Base-by-base conservation (phyloP, 2,888 invertebrate genomes). In the Agrotis segetum region DNA sequence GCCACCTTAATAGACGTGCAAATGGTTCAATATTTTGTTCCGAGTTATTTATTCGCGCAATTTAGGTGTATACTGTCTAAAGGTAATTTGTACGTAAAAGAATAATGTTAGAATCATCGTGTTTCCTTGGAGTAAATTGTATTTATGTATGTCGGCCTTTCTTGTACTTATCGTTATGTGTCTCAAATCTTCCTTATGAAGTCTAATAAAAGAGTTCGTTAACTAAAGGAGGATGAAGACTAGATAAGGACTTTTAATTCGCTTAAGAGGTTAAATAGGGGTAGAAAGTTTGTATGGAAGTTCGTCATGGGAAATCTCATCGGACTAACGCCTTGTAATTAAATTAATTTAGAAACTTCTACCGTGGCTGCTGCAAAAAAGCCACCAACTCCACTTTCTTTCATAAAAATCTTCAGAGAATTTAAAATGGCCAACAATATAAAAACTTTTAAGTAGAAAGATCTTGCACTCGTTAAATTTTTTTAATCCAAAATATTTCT, bases 21-120 rank as follows among this genome's bases (percentile, higher is more conserved):
- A 78, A 76, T 70, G 60, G 59, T 64, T 58, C 14, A 56, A 62
- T 56, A 34, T 77, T 71, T 44, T 49, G 40, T 76, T 60, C 52
- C 14, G 44, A 63, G 56, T 67, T 50, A 55, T 77, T 74, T 75
- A 78, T 72, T 63, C 29, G 47, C 17, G 24, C n/a, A 64, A 59
- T 61, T 63, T 55, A 46, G 46, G 6, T 14, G 16, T 47, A 11
- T 40, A 49, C 14, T 34, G 56, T n/a, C 56, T 56, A 19, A 56
- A 44, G 29, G 34, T 29, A 61, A 73, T 68, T 75, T 52, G 50
- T 46, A 16, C 34, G 21, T 14, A 49, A 14, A n/a, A 34, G 21
- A 34, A 61, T 21, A 66, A 17, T 14, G 47, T 34, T 34, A 21
- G 21, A 34, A 46, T 52, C 29, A 16, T 46, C 44, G 50, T 67